Evolutionary conservation across 2,797 vertebrate species (phyloP).

Genomic region (Falco novaeseelandiae): DNA sequence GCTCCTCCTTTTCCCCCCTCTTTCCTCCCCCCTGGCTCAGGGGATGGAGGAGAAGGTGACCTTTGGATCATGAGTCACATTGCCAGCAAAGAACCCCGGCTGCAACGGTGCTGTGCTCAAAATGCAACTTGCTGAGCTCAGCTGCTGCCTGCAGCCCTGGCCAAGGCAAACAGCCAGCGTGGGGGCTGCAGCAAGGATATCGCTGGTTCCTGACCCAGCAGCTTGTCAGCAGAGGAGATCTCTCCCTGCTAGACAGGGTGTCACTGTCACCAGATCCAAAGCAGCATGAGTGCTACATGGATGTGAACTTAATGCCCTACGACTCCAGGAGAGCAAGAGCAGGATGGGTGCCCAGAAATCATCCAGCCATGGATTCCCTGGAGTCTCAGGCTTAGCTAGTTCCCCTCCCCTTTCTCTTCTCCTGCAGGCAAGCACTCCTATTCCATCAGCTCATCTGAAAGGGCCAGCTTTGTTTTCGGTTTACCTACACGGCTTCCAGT

Average conservation of each 20-base stretch:
- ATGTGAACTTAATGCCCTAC: neutral
- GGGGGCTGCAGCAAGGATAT: neutral
- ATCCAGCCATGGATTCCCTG: neutral
- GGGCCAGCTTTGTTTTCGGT: neutral
- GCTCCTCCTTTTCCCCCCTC: neutral
- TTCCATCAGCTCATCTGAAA: neutral
- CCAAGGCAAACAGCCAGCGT: neutral
- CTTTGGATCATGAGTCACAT: neutral
- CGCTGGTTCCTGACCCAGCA: neutral
- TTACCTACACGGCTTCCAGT: neutral
- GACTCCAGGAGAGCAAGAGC: neutral
- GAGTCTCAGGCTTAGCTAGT: neutral
- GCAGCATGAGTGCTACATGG: neutral
- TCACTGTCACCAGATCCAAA: neutral
- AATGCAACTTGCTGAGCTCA: neutral
- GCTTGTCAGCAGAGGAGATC: neutral
- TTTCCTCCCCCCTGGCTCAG: neutral
- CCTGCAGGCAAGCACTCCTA: neutral
- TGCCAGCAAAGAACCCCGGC: neutral
- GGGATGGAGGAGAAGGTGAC: neutral
- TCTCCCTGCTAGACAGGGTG: neutral
- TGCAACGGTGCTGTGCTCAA: neutral
- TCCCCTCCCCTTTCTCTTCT: neutral
- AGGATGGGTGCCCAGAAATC: constrained; percentile 11
- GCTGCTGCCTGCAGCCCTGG: neutral